These are phyloP conservation scores for Hippocampus kuda DNA, from an alignment of 2,797 vertebrate genomes.

Conservation along the genomic window DNA sequence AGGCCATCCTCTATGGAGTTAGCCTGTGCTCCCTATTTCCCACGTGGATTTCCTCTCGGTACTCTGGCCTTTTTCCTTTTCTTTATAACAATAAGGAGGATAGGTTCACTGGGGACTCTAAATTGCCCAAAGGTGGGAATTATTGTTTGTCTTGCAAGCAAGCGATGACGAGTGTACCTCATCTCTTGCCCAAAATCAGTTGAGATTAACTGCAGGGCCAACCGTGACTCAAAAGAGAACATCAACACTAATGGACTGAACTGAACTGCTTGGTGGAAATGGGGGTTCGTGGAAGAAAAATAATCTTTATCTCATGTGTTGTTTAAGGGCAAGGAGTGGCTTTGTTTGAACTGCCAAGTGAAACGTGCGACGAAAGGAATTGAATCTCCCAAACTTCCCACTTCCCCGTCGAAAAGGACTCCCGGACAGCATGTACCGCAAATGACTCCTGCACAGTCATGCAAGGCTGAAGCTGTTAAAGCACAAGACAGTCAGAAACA, in stretches of 20 bases:
- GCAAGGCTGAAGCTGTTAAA: slow-evolving; percentile 57
- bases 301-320: slow-evolving; percentile 1
- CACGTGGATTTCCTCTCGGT: neutral
- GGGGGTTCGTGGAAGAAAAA: neutral
- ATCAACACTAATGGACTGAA: neutral
- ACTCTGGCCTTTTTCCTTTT: neutral
- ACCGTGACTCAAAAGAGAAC: neutral
- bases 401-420: slow-evolving; percentile 37
- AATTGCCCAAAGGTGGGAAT: too few species aligned
- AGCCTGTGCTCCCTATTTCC: too few species aligned
- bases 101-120: neutral
- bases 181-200: too few species aligned
- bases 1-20: neutral
- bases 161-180: neutral
- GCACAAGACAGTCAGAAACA: slow-evolving; percentile 41
- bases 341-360: slow-evolving; percentile 95
- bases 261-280: neutral
- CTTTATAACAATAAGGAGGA: neutral
- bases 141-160: neutral
- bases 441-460: slow-evolving; percentile 46
- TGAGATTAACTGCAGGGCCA: too few species aligned
- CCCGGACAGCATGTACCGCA: slow-evolving; percentile 23
- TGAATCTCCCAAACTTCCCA: slow-evolving; percentile 51
- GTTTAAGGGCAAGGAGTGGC: slow-evolving; percentile 70
- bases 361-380: slow-evolving; percentile 72